A percentile compares a stretch with the other conserved stretches of the same genome.
Conservation (phyloP, 1,140 invertebrate species). For the Augochlora pura region DNA sequence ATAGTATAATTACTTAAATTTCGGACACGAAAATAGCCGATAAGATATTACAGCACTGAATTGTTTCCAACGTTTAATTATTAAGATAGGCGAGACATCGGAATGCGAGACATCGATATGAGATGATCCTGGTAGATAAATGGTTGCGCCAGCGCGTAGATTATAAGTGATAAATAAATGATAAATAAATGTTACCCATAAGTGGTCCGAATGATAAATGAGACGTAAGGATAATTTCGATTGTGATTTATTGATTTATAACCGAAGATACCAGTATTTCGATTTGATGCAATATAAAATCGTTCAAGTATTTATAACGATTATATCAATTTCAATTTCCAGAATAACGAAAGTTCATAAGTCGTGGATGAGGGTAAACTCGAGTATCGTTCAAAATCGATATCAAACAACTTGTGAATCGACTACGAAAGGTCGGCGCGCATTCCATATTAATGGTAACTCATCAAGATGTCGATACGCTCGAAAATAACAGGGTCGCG, state of each 20-base stretch:
- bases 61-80: no score
- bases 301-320: background rate
- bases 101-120: background rate
- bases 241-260: background rate
- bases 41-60: no score
- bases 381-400: background rate
- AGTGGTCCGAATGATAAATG: no score
- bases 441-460: background rate
- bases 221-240: background rate
- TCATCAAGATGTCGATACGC: background rate
- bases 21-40: no score
- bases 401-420: background rate
- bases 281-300: background rate
- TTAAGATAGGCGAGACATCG: background rate
- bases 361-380: background rate
- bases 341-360: background rate
- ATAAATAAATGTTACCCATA: no score
- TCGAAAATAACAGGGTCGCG: background rate
- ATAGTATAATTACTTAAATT: no score
- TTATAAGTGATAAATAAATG: no score
- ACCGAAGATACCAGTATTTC: background rate
- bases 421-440: background rate
- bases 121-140: background rate
- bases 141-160: background rate
- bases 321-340: background rate